Percentiles rank a stretch among this genome's conserved stretches.
Conservation (phyloP, 23 tunicate species). For the Pegea sp. region DNA sequence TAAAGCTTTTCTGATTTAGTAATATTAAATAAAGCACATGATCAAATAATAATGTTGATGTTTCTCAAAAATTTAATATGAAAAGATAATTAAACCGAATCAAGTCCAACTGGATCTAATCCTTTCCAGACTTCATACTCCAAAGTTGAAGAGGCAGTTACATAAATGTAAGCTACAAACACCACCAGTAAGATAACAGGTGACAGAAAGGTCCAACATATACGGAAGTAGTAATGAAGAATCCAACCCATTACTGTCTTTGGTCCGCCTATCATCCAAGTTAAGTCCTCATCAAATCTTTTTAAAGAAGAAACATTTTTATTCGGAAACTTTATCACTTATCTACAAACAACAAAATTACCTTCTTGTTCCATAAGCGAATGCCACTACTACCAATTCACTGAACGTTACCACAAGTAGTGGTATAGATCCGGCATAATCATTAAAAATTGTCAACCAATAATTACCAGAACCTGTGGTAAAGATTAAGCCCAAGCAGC, state of each 20-base stretch:
- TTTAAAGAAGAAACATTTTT: background rate
- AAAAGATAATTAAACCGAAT: no score
- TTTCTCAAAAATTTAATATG: no score
- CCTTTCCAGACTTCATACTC: constrained; percentile 31
- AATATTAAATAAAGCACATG: no score
- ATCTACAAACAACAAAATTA: constrained; percentile 4
- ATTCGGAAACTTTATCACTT: background rate
- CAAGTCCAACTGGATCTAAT: no score
- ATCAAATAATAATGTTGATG: no score
- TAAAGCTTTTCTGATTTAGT: no score
- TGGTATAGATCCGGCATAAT: constrained; percentile 86
- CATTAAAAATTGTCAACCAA: constrained; percentile 89
- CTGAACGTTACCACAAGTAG: constrained; percentile 75
- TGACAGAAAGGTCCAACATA: constrained; percentile 81
- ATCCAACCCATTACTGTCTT: constrained; percentile 45
- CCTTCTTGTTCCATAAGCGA: constrained; percentile 57
- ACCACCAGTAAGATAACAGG: constrained; percentile 63
- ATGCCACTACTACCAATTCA: constrained; percentile 54
- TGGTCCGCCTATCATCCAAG: constrained; percentile 80
- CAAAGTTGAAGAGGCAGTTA: constrained; percentile 16
- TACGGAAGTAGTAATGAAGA: constrained; percentile 50
- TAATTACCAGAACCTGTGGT: constrained; percentile 82
- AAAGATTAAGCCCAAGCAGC: constrained; percentile 56
- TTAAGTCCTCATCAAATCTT: constrained; percentile 62
- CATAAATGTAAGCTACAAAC: constrained; percentile 54